Conservation (phyloP, 2,888 invertebrate species). For the Thymelicus sylvestris region DNA sequence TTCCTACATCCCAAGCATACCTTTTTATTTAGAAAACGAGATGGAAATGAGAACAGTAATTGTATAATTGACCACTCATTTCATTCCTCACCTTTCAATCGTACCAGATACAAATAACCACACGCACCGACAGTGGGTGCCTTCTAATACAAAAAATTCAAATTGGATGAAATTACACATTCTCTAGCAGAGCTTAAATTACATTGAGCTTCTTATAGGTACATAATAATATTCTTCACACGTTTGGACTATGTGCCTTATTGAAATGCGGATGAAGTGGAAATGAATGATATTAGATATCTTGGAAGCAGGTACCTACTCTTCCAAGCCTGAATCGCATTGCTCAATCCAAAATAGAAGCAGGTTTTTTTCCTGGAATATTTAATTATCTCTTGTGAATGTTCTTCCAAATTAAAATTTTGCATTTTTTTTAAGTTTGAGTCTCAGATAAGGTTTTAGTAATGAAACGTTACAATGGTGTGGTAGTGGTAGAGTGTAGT, state of each 20-base stretch:
- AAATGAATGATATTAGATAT: too few relatives aligned
- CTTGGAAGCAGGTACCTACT: too few relatives aligned
- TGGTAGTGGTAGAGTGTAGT: too few relatives aligned
- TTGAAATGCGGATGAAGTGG: neutral
- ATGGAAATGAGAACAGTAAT: slow-evolving; percentile 49
- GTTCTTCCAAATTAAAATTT: too few relatives aligned
- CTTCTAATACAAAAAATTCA: slow-evolving; percentile 55
- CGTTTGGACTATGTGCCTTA: neutral
- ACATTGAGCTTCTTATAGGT: slow-evolving; percentile 60
- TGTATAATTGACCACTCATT: slow-evolving; percentile 52
- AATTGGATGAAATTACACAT: slow-evolving; percentile 76
- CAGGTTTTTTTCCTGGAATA: too few relatives aligned
- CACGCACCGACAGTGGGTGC: slow-evolving; percentile 44
- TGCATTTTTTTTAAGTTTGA: too few relatives aligned
- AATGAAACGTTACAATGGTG: too few relatives aligned
- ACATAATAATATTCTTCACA: slow-evolving; percentile 7
- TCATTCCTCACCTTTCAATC: slow-evolving; percentile 49
- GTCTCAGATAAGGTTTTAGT: too few relatives aligned
- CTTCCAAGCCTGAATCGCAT: too few relatives aligned
- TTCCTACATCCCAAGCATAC: neutral
- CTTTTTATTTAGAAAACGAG: slow-evolving; percentile 49
- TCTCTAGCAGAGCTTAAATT: slow-evolving; percentile 61
- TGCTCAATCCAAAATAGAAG: too few relatives aligned
- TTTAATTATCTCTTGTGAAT: too few relatives aligned
- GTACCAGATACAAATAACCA: slow-evolving; percentile 41